Conservation (phyloP, 30 jellyfish, hydroid and myxozoan genomes). For the Aurelia sp. region DNA sequence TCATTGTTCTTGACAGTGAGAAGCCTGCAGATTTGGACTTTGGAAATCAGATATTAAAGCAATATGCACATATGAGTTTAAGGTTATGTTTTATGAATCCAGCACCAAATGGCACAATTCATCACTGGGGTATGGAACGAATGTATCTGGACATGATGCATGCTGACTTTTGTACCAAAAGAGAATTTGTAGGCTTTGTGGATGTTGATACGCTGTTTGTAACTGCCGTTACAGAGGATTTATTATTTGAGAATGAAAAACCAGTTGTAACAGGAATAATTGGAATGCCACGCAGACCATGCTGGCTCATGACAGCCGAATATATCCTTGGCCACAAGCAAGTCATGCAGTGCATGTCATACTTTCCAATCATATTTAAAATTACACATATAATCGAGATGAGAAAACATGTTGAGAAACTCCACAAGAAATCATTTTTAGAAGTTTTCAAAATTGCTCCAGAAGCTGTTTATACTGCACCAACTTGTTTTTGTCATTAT, state of each 20-base stretch:
- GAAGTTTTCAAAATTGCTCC: constrained; percentile 58
- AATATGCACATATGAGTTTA: neutral
- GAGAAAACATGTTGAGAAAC: constrained; percentile 45
- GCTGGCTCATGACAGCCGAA: constrained; percentile 61
- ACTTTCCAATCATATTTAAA: constrained; percentile 64
- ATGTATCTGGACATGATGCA: constrained; percentile 61
- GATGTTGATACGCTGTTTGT: constrained; percentile 61
- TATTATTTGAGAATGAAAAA: constrained; percentile 50
- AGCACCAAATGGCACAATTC: constrained; percentile 10
- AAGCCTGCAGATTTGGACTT: constrained; percentile 28
- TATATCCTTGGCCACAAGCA: constrained; percentile 52
- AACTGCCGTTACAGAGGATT: constrained; percentile 49
- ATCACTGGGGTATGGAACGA: constrained; percentile 57
- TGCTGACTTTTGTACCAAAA: constrained; percentile 22
- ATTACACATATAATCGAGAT: constrained; percentile 36
- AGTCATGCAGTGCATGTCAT: constrained; percentile 73
- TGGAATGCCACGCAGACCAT: constrained; percentile 49
- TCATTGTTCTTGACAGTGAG: constrained; percentile 45
- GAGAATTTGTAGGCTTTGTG: constrained; percentile 50
- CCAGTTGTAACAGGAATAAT: constrained; percentile 53
- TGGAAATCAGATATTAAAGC: constrained; percentile 1
- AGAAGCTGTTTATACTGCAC: neutral
- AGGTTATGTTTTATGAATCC: constrained; percentile 36
- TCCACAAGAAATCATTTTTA: constrained; percentile 46
- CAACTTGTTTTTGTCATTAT: constrained; percentile 50